Base-by-base conservation (phyloP, 2,113 vertebrate genomes). In the Himantopus leucocephalus region DNA sequence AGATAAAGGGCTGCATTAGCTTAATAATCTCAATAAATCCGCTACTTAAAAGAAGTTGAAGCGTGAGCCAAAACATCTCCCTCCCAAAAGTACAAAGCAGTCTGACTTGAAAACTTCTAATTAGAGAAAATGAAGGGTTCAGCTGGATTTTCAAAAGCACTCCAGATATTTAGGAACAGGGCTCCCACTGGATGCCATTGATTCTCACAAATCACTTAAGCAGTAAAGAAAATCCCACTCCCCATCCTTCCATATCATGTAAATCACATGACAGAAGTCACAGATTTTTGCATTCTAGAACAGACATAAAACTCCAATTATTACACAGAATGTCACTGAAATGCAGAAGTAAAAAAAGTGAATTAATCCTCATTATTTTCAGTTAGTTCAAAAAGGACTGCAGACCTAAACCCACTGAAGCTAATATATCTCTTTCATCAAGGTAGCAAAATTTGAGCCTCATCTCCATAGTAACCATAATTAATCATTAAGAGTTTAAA, bases 121-220 rank as follows among this genome's bases (percentile, higher is more conserved):
- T 95, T 63, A 83, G 43, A 85, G 63, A 92, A 80, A 86, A 7
- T 34, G 41, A 83, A 85, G 82, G 18, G 30, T 68, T 95, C 67
- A 70, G 20, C 8, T 52, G 34, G 35, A 63, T 82, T 93, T 96
- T 93, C 80, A 74, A 88, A 94, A 88, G 52, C 90, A 90, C 88
- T 95, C 88, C 78, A 76, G 47, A 53, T 82, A 92, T 68, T 72
- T 78, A 92, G 66, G 53, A 82, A 60, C 23, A 14, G 12, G 34
- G 19, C 5, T 85, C 18, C 16, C 75, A 64, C 21, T 2, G 1
- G 23, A 72, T 88, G 41, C 16, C 37, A 68, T 8, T 52, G 55
- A n/a, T 56, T 88, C 48, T 73, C 16, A 72, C 35, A 79, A 83
- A 79, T 58, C 58, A 29, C 16, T 70, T n/a, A 68, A 56, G 41